A percentile compares a stretch with the other conserved stretches of the same genome.
These are phyloP conservation scores for Phalacrocorax aristotelis DNA, from an alignment of 2,113 vertebrate genomes.

Conservation along the genomic window DNA sequence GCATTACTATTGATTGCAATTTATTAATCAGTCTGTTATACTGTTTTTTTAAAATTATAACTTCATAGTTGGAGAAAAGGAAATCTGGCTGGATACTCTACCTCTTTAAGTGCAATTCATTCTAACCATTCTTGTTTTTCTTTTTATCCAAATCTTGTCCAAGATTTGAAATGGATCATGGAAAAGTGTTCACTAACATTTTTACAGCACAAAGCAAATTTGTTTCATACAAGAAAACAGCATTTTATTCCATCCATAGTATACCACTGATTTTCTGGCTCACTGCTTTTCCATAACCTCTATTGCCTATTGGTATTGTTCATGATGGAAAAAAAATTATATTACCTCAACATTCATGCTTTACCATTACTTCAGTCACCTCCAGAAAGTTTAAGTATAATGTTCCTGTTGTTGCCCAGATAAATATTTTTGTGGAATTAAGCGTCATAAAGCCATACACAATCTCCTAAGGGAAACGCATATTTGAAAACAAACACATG, in stretches of 20 bases:
- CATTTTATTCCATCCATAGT: neutral
- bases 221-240: neutral
- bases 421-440: neutral
- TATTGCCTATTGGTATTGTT: neutral
- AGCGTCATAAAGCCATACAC: neutral
- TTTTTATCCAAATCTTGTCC: neutral
- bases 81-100: too few relatives aligned
- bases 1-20: slow-evolving; percentile 74
- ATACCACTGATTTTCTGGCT: neutral
- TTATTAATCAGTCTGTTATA: slow-evolving; percentile 72
- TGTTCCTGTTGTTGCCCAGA: neutral
- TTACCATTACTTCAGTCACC: neutral
- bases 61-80: neutral
- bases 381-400: neutral
- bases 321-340: neutral
- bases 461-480: neutral
- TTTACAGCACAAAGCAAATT: neutral
- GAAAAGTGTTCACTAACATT: neutral
- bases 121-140: neutral
- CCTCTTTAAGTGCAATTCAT: neutral
- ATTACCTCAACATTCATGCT: neutral
- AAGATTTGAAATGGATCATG: neutral
- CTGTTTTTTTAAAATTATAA: neutral
- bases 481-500: neutral
- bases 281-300: neutral